Evolutionary conservation across 2,797 vertebrate genomes (phyloP).

Genomic region (Clarias fuscus): DNA sequence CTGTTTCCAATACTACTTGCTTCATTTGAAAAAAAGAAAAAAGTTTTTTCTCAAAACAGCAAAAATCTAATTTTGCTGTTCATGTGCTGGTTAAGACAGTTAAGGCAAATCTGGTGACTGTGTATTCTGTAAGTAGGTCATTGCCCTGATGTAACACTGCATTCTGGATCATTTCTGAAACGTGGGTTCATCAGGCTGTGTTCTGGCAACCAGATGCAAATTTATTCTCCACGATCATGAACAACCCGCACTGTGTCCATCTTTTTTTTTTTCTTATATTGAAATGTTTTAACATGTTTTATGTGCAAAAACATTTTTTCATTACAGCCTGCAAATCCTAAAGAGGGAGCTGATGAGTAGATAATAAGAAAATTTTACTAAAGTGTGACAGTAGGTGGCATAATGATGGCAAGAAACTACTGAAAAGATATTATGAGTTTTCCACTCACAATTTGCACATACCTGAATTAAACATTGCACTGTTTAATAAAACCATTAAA

Average conservation of each 20-base stretch:
- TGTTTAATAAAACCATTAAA: neutral
- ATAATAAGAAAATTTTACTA: neutral
- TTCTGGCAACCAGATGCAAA: neutral
- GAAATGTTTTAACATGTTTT: neutral
- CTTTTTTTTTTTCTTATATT: neutral
- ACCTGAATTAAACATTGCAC: neutral
- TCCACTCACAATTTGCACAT: neutral
- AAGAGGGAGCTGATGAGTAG: constrained; percentile 9
- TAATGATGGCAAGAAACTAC: neutral
- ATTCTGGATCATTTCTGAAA: neutral
- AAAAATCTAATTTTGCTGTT: too few relatives aligned
- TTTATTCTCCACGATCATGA: neutral
- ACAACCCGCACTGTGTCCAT: neutral
- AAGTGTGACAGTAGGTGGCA: constrained; percentile 3
- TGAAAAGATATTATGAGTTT: neutral
- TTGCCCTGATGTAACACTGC: neutral
- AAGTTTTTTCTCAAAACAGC: too few relatives aligned
- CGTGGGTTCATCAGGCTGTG: neutral
- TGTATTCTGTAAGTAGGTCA: neutral
- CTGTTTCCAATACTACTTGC: too few relatives aligned
- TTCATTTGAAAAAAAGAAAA: too few relatives aligned
- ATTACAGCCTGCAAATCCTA: neutral
- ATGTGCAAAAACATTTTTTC: neutral
- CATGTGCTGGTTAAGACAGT: too few relatives aligned
- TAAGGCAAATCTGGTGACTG: too few relatives aligned